Conservation (phyloP, 2,888 invertebrate genomes). For the Pristionchus arcanus region DNA sequence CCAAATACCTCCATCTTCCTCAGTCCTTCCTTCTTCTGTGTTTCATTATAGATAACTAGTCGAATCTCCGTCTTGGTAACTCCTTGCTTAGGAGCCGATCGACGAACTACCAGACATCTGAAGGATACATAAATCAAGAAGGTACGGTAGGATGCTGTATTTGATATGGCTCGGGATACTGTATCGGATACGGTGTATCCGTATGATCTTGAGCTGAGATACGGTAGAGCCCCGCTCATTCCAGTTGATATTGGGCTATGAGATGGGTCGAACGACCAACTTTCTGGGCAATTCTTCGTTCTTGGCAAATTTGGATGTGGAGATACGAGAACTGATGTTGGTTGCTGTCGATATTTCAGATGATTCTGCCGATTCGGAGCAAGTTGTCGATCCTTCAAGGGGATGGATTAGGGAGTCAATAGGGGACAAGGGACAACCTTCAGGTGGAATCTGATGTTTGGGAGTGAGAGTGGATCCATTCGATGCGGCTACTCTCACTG, state of each 20-base stretch:
- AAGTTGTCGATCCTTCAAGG: not conserved
- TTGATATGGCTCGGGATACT: not conserved
- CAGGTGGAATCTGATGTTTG: not conserved
- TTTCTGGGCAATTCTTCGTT: slow-evolving; percentile 42
- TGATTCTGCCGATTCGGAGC: not conserved
- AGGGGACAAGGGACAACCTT: not conserved
- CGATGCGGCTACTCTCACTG: not conserved
- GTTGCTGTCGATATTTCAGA: slow-evolving; percentile 3
- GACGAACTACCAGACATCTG: slow-evolving; percentile 32
- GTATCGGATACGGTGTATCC: not conserved
- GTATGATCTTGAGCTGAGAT: not conserved
- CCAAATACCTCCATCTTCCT: slow-evolving; percentile 36
- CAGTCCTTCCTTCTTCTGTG: slow-evolving; percentile 44
- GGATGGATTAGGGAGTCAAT: not conserved
- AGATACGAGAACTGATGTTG: not conserved
- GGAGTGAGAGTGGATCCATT: not conserved
- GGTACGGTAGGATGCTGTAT: not conserved
- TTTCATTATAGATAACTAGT: slow-evolving; percentile 30
- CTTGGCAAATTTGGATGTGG: not conserved
- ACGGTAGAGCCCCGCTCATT: too few species aligned
- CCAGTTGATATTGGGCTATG: too few species aligned
- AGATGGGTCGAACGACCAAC: not conserved
- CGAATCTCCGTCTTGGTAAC: slow-evolving; percentile 40
- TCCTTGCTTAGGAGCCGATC: slow-evolving; percentile 38
- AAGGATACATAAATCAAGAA: not conserved